These are phyloP conservation scores for Melanotaenia nigrans DNA, from an alignment of 2,797 vertebrate species.

Conservation along the genomic window DNA sequence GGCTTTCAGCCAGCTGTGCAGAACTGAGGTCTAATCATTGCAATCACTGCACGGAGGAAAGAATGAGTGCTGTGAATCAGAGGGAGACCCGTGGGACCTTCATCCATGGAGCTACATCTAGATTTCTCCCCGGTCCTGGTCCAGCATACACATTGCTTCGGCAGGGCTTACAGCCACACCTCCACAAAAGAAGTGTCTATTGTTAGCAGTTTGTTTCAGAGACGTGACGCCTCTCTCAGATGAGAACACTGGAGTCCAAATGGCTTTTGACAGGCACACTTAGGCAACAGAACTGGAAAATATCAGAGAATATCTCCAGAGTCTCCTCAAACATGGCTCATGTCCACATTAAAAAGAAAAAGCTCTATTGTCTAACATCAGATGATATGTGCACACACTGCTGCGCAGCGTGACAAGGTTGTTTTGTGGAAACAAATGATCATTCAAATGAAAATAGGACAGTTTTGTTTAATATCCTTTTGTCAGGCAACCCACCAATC, in stretches of 20 bases:
- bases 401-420: background rate
- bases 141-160: conserved; percentile 35
- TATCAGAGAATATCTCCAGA: background rate
- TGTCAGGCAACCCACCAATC: no score
- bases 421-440: background rate
- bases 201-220: conserved; percentile 33
- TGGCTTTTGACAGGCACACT: conserved; percentile 12
- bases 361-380: conserved; percentile 38
- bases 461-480: no score
- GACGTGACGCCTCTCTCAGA: conserved; percentile 18
- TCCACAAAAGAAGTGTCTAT: conserved; percentile 46
- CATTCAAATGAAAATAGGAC: no score
- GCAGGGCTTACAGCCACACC: conserved; percentile 40
- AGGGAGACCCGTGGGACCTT: conserved; percentile 47
- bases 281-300: conserved; percentile 40
- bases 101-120: conserved; percentile 45
- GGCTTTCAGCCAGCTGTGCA: conserved; percentile 56
- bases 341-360: conserved; percentile 44
- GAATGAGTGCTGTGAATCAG: conserved; percentile 55
- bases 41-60: conserved; percentile 47
- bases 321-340: conserved; percentile 27
- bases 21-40: conserved; percentile 61
- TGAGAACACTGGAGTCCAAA: conserved; percentile 17
- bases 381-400: conserved; percentile 21
- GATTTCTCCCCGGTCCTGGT: conserved; percentile 42